phyloP scores from a whole-genome alignment of 2,797 vertebrate species.

The Pygocentrus nattereri region DNA sequence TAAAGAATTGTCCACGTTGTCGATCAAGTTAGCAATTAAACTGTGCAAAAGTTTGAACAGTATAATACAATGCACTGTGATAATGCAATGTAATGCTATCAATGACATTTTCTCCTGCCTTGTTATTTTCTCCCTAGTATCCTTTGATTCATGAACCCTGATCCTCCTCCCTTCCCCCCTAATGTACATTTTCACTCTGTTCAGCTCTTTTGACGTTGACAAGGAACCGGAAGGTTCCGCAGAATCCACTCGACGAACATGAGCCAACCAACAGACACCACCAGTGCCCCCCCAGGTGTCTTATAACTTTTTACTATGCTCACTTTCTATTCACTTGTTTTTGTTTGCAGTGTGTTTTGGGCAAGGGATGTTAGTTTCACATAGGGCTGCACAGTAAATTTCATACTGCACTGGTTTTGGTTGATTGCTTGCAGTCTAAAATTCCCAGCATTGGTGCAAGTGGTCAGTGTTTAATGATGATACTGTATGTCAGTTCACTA shows the following conservation, averaged over 20 bases:
- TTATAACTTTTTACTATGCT: conserved; percentile 54
- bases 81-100: conserved; percentile 37
- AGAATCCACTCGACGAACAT: conserved; percentile 60
- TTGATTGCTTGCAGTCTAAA: background rate
- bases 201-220: conserved; percentile 65
- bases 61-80: background rate
- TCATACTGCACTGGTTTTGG: background rate
- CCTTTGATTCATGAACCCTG: conserved; percentile 45
- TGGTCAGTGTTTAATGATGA: background rate
- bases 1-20: background rate
- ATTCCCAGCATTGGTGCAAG: background rate
- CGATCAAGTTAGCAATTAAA: background rate
- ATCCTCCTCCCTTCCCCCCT: conserved; percentile 26
- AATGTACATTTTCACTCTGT: conserved; percentile 59
- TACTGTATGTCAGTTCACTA: background rate
- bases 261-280: conserved; percentile 65
- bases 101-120: conserved; percentile 51
- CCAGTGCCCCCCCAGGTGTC: conserved; percentile 62
- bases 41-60: background rate
- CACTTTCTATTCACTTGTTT: conserved; percentile 24
- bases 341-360: conserved; percentile 22
- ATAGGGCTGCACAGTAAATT: background rate
- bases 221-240: conserved; percentile 69
- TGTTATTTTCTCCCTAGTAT: conserved; percentile 47
- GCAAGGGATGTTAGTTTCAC: background rate